phyloP scores from a whole-genome alignment of 2,797 vertebrate genomes.

The Setipinna tenuifilis region DNA sequence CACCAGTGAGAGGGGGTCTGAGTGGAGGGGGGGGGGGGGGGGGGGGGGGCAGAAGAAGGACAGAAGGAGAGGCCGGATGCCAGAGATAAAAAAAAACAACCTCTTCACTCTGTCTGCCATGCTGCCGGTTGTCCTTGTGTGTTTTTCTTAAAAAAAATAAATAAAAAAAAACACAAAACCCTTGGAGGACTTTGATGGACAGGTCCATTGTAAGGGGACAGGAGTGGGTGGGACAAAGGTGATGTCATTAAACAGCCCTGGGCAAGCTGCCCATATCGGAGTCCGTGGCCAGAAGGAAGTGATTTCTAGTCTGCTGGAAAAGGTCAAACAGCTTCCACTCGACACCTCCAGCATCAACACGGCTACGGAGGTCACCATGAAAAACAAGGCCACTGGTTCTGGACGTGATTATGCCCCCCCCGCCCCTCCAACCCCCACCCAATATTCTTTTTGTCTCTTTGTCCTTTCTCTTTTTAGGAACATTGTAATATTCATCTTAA shows the following conservation, averaged over 20 bases:
- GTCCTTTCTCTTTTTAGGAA: background rate
- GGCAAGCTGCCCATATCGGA: slow-evolving; percentile 26
- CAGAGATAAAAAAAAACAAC: slow-evolving; percentile 23
- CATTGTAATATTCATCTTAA: background rate
- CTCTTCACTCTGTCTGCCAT: slow-evolving; percentile 17
- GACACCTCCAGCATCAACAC: background rate
- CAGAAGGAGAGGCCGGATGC: background rate
- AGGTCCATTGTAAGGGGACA: slow-evolving; percentile 34
- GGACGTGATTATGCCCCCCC: background rate
- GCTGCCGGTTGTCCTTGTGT: background rate
- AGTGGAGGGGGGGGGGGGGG: slow-evolving; percentile 31
- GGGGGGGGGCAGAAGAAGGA: background rate
- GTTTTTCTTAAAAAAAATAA: no score
- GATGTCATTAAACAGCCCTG: slow-evolving; percentile 39
- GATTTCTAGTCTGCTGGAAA: slow-evolving; percentile 46
- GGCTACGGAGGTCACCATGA: slow-evolving; percentile 29
- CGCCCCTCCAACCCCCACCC: background rate
- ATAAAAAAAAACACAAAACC: slow-evolving; percentile 29
- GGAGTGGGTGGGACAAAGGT: slow-evolving; percentile 25
- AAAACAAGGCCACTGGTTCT: slow-evolving; percentile 30
- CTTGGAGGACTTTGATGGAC: slow-evolving; percentile 25
- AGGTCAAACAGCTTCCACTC: slow-evolving; percentile 52
- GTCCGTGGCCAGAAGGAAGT: slow-evolving; percentile 36
- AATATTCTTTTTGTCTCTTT: background rate
- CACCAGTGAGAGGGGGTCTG: background rate